Percentiles rank a stretch among this genome's conserved stretches.
phyloP scores from a whole-genome alignment of 2,888 invertebrate genomes.

The Nomada fucata region DNA sequence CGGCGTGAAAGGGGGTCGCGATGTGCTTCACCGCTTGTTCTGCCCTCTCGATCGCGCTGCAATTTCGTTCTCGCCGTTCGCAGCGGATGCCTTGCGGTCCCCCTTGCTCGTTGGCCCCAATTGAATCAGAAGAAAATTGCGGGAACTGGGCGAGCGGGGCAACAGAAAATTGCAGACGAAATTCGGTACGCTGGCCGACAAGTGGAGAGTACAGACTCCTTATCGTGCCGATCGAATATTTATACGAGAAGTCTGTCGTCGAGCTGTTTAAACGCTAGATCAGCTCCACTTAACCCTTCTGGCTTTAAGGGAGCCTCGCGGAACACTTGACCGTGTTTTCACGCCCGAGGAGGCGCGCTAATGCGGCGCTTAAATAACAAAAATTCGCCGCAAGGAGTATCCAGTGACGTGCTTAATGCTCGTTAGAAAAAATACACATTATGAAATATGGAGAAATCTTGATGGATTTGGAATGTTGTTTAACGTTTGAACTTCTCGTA shows the following conservation, averaged over 20 bases:
- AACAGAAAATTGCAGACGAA: too few species aligned
- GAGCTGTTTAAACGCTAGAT: too few species aligned
- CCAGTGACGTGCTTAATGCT: not conserved
- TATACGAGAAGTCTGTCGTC: too few species aligned
- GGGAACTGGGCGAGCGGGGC: too few species aligned
- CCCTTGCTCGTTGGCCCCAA: not conserved
- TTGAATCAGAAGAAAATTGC: not conserved
- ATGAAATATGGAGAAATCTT: not conserved
- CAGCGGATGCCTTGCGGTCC: not conserved
- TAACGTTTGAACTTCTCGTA: not conserved
- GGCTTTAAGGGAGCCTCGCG: too few species aligned
- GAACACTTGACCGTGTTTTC: too few species aligned
- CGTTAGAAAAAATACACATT: not conserved
- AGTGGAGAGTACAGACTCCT: too few species aligned
- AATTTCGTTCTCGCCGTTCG: constrained; percentile 19
- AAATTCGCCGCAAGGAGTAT: constrained; percentile 26
- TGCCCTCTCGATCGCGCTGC: constrained; percentile 8
- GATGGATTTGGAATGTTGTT: not conserved
- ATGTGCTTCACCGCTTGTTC: constrained; percentile 12
- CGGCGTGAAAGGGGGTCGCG: constrained; percentile 1
- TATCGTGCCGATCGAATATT: too few species aligned
- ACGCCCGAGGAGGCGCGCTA: constrained; percentile 19
- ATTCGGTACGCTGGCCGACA: too few species aligned
- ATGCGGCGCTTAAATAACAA: constrained; percentile 39
- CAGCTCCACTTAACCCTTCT: too few species aligned